phyloP scores from a whole-genome alignment of 2,797 vertebrate species.

The Petrocephalus sullivani region DNA sequence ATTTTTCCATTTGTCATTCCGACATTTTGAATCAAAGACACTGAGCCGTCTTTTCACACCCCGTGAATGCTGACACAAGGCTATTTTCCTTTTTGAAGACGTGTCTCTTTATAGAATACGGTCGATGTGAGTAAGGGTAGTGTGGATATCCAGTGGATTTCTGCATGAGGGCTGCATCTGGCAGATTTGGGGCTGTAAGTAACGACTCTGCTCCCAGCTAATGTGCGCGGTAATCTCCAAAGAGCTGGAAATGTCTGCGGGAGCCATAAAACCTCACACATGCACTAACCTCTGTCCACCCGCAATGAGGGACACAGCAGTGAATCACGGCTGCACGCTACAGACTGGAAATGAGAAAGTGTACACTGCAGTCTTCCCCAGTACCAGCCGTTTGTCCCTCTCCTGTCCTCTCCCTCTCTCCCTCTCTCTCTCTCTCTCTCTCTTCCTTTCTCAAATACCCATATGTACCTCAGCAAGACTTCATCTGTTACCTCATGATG shows the following conservation, averaged over 20 bases:
- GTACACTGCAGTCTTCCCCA: background rate
- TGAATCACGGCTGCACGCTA: background rate
- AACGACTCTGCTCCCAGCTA: background rate
- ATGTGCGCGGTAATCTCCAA: conserved; percentile 2
- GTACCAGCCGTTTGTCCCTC: background rate
- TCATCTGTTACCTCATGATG: background rate
- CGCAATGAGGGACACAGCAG: background rate
- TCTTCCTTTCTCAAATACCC: background rate
- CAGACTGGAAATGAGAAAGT: background rate
- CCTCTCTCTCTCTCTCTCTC: background rate
- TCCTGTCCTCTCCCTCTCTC: background rate
- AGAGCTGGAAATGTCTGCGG: conserved; percentile 1
- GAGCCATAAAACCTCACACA: background rate
- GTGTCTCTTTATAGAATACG: background rate
- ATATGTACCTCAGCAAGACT: background rate
- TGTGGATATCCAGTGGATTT: background rate
- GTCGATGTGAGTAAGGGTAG: background rate
- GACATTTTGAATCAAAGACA: background rate
- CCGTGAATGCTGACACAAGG: background rate
- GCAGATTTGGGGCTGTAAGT: background rate
- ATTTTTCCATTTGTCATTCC: background rate
- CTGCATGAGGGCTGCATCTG: background rate
- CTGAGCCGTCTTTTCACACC: background rate
- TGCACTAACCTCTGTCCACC: conserved; percentile 9
- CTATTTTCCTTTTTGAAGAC: background rate